These are phyloP conservation scores for Coenobita brevimanus DNA, from an alignment of 1,140 invertebrate species.

Conservation along the genomic window DNA sequence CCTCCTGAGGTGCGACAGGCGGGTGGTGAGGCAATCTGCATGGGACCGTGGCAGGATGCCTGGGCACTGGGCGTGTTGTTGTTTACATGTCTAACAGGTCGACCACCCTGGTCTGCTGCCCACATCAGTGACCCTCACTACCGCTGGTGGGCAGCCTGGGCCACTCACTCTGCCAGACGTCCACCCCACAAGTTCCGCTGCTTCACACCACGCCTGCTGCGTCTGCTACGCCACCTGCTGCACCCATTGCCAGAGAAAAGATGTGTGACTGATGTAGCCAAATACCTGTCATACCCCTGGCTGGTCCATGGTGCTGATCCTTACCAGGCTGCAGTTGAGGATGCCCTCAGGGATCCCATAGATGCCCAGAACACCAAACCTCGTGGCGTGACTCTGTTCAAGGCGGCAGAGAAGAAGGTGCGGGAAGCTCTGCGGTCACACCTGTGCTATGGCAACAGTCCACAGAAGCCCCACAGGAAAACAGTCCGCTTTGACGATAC, in stretches of 20 bases:
- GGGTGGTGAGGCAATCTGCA: conserved; percentile 82
- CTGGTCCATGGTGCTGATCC: conserved; percentile 74
- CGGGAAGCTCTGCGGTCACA: conserved; percentile 78
- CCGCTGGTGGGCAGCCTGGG: conserved; percentile 82
- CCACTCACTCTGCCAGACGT: conserved; percentile 81
- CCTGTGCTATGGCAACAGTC: conserved; percentile 76
- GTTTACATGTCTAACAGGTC: conserved; percentile 93
- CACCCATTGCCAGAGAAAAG: conserved; percentile 83
- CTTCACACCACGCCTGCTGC: conserved; percentile 79
- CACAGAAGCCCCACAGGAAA: no score
- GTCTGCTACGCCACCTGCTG: conserved; percentile 83
- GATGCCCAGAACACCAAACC: background rate
- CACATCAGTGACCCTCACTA: conserved; percentile 81
- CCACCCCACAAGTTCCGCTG: conserved; percentile 79
- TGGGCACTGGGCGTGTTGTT: conserved; percentile 96
- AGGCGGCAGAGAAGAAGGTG: conserved; percentile 74
- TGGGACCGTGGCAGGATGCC: conserved; percentile 89
- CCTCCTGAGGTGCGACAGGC: conserved; percentile 93
- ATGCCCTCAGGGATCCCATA: conserved; percentile 59
- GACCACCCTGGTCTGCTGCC: conserved; percentile 96
- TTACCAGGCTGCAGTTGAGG: conserved; percentile 58
- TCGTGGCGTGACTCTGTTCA: conserved; percentile 66
- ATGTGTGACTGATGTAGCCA: conserved; percentile 82
- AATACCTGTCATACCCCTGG: conserved; percentile 84
- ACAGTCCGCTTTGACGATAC: no score